Evolutionary conservation across 2,888 invertebrate species (phyloP).

Genomic region (Ctena decussata): DNA sequence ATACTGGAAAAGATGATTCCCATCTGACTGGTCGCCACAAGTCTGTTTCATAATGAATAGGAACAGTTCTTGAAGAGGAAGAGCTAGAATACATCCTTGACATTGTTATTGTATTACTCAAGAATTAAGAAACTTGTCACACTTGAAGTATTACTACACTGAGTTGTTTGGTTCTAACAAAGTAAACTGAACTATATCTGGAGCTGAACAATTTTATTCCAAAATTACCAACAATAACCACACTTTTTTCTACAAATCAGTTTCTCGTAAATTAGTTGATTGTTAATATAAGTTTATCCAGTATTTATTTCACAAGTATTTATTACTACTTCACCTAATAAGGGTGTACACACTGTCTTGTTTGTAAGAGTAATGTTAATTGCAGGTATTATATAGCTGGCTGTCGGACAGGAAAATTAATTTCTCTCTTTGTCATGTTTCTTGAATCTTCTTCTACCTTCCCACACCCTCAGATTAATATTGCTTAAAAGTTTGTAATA

Average conservation of each 20-base stretch:
- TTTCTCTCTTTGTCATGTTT: background rate
- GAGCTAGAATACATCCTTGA: background rate
- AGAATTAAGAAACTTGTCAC: too few relatives aligned
- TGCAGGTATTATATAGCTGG: slow-evolving; percentile 1
- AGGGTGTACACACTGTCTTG: slow-evolving; percentile 3
- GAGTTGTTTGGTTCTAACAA: too few relatives aligned
- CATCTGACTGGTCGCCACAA: slow-evolving; percentile 49
- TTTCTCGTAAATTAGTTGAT: too few relatives aligned
- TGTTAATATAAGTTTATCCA: background rate
- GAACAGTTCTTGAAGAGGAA: slow-evolving; percentile 49
- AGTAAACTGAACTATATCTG: too few relatives aligned
- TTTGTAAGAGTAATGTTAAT: background rate
- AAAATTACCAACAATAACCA: too few relatives aligned
- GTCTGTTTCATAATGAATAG: slow-evolving; percentile 61
- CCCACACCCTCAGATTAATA: background rate
- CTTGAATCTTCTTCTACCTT: background rate
- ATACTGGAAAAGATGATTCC: slow-evolving; percentile 9
- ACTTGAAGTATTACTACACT: too few relatives aligned
- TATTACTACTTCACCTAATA: background rate
- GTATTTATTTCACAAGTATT: background rate
- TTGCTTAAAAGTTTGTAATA: background rate
- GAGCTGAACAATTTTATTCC: too few relatives aligned
- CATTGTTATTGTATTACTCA: background rate
- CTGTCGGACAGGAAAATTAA: slow-evolving; percentile 1
- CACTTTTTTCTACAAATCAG: too few relatives aligned